These are phyloP conservation scores for Neodon shergylaensis DNA, from an alignment of 2,113 vertebrate genomes.

Conservation along the genomic window DNA sequence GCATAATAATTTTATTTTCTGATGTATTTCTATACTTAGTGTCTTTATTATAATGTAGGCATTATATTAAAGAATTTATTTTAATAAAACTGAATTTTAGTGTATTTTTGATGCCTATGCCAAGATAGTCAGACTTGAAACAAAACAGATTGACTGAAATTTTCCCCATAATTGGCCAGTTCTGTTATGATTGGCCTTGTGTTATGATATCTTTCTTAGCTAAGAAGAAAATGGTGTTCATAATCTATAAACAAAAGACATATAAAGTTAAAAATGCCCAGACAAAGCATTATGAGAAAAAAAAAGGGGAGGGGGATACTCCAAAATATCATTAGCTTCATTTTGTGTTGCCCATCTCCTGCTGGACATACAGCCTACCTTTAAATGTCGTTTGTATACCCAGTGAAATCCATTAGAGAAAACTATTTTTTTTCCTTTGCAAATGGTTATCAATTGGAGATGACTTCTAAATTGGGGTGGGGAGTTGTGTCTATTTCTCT, in stretches of 20 bases:
- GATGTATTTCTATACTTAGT: background rate
- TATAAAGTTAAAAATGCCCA: background rate
- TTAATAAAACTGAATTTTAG: background rate
- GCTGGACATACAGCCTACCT: background rate
- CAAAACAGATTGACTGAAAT: background rate
- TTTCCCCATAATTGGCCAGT: background rate
- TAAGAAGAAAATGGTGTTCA: background rate
- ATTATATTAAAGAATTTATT: background rate
- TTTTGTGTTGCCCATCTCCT: background rate
- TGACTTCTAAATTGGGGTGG: background rate
- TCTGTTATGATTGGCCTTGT: background rate
- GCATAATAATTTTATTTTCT: background rate
- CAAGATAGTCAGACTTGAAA: background rate
- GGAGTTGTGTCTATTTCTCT: background rate
- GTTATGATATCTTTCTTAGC: no score
- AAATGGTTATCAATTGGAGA: background rate
- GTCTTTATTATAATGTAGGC: background rate
- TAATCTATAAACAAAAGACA: background rate
- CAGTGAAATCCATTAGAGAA: background rate
- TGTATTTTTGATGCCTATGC: background rate
- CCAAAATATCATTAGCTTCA: background rate
- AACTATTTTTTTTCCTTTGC: background rate
- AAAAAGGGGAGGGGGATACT: background rate
- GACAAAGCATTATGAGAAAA: background rate
- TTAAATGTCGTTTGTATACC: background rate